Evolutionary conservation across 2,888 invertebrate species (phyloP).

Genomic region (Leptinotarsa tumamoca): DNA sequence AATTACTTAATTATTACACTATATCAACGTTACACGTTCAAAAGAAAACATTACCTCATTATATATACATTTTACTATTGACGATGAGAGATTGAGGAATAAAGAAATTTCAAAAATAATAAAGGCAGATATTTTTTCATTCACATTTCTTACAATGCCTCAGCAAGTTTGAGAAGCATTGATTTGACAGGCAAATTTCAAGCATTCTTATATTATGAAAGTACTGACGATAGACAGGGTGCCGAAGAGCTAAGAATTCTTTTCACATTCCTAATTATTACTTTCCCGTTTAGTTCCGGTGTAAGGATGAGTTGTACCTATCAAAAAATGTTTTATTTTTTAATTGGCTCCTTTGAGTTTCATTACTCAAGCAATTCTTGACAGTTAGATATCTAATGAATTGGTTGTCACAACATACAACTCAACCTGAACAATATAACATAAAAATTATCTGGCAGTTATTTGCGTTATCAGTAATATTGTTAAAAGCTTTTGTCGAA

Average conservation of each 20-base stretch:
- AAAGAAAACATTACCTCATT: not conserved
- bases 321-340: too few relatives aligned
- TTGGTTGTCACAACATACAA: not conserved
- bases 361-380: not conserved
- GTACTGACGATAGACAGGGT: too few relatives aligned
- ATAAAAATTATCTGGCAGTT: conserved; percentile 3
- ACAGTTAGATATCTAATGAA: not conserved
- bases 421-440: not conserved
- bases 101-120: not conserved
- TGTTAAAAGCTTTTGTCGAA: conserved; percentile 4
- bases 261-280: too few relatives aligned
- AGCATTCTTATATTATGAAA: too few relatives aligned
- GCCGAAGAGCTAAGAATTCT: too few relatives aligned
- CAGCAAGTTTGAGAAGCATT: too few relatives aligned
- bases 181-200: too few relatives aligned
- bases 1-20: not conserved
- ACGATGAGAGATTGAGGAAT: not conserved
- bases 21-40: not conserved
- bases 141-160: not conserved
- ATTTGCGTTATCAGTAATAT: conserved; percentile 1
- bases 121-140: not conserved
- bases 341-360: too few relatives aligned
- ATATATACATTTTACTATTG: conserved; percentile 12
- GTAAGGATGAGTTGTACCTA: not conserved
- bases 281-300: too few relatives aligned